Percentiles rank a stretch among this genome's conserved stretches.
Evolutionary conservation across 2,888 invertebrate species (phyloP).

Genomic region (Nycteola revayana): DNA sequence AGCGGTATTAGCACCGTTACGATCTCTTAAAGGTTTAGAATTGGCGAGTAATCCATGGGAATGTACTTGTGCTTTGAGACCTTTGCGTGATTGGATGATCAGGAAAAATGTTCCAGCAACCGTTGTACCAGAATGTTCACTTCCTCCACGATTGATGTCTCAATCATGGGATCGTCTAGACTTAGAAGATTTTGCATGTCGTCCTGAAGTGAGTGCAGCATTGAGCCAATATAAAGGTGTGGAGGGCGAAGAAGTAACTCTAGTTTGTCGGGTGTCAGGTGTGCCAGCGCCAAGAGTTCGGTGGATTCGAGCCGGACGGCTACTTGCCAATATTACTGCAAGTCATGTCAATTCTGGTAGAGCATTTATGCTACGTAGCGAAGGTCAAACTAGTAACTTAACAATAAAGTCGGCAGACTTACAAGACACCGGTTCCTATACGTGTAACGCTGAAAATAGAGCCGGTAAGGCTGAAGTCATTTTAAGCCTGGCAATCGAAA

Average conservation of each 20-base stretch:
- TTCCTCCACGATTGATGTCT: constrained; percentile 83
- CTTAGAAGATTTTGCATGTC: constrained; percentile 90
- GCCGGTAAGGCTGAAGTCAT: constrained; percentile 89
- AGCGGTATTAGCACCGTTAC: constrained; percentile 84
- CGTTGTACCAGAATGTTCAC: constrained; percentile 84
- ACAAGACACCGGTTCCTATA: constrained; percentile 89
- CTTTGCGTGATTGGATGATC: constrained; percentile 90
- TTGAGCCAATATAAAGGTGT: constrained; percentile 83
- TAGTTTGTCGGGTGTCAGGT: constrained; percentile 87
- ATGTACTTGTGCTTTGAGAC: constrained; percentile 88
- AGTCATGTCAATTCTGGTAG: constrained; percentile 75
- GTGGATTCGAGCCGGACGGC: constrained; percentile 87
- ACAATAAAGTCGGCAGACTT: constrained; percentile 87
- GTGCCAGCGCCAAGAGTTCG: constrained; percentile 87
- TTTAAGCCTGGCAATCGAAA: constrained; percentile 87
- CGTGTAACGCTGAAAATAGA: constrained; percentile 90
- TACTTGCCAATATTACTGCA: constrained; percentile 83
- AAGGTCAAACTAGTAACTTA: constrained; percentile 86
- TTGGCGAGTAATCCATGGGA: constrained; percentile 92
- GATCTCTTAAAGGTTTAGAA: constrained; percentile 88
- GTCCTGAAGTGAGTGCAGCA: constrained; percentile 85
- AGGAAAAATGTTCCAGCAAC: constrained; percentile 88
- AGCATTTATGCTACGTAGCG: constrained; percentile 85
- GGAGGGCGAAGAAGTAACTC: constrained; percentile 88
- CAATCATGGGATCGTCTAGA: constrained; percentile 89